Percentiles rank a stretch among this genome's conserved stretches.
These are phyloP conservation scores for Caenorhabditis sp. DNA, from an alignment of 2,888 invertebrate genomes.

Conservation along the genomic window DNA sequence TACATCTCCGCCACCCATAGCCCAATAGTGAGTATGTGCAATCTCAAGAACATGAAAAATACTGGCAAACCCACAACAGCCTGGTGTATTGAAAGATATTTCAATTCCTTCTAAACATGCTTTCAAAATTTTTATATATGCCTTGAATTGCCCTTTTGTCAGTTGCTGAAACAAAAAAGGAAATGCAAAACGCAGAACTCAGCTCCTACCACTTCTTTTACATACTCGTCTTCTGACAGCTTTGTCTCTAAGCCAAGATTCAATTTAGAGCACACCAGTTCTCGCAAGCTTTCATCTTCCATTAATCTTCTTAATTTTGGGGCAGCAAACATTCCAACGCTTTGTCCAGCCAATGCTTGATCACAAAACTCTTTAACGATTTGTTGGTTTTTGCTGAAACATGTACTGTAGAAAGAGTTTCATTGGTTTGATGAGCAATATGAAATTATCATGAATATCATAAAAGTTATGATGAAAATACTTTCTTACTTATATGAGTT, in stretches of 20 bases:
- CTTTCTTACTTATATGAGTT: too few species aligned
- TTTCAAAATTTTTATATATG: conserved; percentile 94
- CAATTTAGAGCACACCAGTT: conserved; percentile 94
- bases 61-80: conserved; percentile 95
- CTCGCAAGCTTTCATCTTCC: conserved; percentile 98
- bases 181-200: not conserved
- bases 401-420: too few species aligned
- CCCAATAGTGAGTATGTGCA: conserved; percentile 97
- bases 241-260: conserved; percentile 95
- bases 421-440: too few species aligned
- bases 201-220: conserved; percentile 92
- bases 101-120: conserved; percentile 94
- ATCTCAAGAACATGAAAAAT: conserved; percentile 98
- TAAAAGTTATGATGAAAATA: too few species aligned
- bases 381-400: conserved; percentile 82
- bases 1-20: conserved; percentile 67
- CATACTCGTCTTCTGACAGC: conserved; percentile 93
- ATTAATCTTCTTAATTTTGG: conserved; percentile 87
- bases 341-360: conserved; percentile 91
- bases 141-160: conserved; percentile 94
- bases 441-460: too few species aligned
- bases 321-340: conserved; percentile 96
- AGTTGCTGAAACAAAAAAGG: conserved; percentile 87
- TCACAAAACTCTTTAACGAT: conserved; percentile 83
- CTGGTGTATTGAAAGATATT: conserved; percentile 85